phyloP scores from a whole-genome alignment of 2,888 invertebrate species.

The Leistus spinibarbis region DNA sequence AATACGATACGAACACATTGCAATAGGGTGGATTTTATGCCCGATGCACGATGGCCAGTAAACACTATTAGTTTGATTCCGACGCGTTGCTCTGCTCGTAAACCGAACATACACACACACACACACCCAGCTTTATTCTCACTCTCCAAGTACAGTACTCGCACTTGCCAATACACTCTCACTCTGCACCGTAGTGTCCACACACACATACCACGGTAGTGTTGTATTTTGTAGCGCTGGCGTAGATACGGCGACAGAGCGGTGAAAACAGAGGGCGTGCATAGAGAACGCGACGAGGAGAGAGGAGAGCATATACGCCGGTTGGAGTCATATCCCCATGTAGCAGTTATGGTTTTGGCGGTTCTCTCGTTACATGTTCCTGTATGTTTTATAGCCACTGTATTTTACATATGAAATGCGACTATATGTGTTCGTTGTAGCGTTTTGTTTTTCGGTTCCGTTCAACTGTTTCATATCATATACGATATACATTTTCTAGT shows the following conservation, averaged over 20 bases:
- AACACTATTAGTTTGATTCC: slow-evolving; percentile 30
- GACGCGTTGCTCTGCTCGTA: neutral
- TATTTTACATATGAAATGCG: slow-evolving; percentile 38
- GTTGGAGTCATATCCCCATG: slow-evolving; percentile 14
- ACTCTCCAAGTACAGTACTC: slow-evolving; percentile 4
- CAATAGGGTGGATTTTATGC: slow-evolving; percentile 1
- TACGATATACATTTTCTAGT: slow-evolving; percentile 27
- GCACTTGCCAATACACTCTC: no score
- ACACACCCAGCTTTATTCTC: no score
- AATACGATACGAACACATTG: slow-evolving; percentile 10
- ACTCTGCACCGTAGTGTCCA: no score
- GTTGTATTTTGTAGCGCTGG: slow-evolving; percentile 3
- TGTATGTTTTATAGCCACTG: slow-evolving; percentile 36
- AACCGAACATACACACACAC: neutral
- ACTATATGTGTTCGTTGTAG: slow-evolving; percentile 12
- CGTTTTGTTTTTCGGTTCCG: slow-evolving; percentile 27
- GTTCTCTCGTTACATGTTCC: slow-evolving; percentile 36
- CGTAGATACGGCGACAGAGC: neutral
- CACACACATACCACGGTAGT: neutral
- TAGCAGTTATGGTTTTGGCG: slow-evolving; percentile 38
- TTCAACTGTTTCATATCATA: slow-evolving; percentile 34
- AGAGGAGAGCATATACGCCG: neutral
- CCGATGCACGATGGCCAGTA: slow-evolving; percentile 17
- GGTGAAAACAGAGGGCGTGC: neutral
- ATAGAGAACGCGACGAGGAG: neutral